Percentiles rank a stretch among this genome's conserved stretches.
These are phyloP conservation scores for Cebidichthys violaceus DNA, from an alignment of 2,113 vertebrate species.

Conservation along the genomic window DNA sequence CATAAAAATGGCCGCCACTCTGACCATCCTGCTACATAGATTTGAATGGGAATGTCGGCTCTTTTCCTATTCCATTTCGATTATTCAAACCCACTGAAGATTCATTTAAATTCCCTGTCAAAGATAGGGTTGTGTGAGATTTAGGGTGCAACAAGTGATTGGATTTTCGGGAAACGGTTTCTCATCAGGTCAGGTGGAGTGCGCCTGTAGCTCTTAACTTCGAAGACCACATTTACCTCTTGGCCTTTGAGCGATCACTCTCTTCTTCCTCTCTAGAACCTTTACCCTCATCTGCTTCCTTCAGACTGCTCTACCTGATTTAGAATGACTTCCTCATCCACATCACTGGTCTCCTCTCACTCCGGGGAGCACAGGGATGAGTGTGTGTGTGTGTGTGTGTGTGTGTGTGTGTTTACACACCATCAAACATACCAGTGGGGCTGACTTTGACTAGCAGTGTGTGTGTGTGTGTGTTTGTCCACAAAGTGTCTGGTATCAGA, in stretches of 20 bases:
- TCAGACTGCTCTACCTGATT: slow-evolving; percentile 17
- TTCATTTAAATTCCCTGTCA: background rate
- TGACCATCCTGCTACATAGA: too few species aligned
- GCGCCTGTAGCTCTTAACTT: background rate
- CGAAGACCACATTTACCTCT: slow-evolving; percentile 1
- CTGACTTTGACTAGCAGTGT: background rate
- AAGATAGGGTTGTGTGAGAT: background rate
- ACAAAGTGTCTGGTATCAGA: too few species aligned
- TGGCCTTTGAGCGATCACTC: slow-evolving; percentile 7
- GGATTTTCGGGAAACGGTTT: slow-evolving; percentile 1
- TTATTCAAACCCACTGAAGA: background rate
- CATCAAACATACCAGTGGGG: background rate
- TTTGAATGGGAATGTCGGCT: too few species aligned
- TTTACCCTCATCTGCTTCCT: slow-evolving; percentile 9
- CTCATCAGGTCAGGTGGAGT: background rate
- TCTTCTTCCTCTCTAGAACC: background rate
- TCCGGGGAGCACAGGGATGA: background rate
- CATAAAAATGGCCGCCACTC: too few species aligned
- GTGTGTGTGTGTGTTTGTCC: background rate
- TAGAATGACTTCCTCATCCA: slow-evolving; percentile 19
- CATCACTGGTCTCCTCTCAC: slow-evolving; percentile 18
- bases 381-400: background rate
- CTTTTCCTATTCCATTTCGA: too few species aligned
- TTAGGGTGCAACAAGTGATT: background rate
- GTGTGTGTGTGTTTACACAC: background rate